Percentiles rank a stretch among this genome's conserved stretches.
Conservation (phyloP, 2,113 vertebrate genomes). For the Pelecanoides urinatrix region DNA sequence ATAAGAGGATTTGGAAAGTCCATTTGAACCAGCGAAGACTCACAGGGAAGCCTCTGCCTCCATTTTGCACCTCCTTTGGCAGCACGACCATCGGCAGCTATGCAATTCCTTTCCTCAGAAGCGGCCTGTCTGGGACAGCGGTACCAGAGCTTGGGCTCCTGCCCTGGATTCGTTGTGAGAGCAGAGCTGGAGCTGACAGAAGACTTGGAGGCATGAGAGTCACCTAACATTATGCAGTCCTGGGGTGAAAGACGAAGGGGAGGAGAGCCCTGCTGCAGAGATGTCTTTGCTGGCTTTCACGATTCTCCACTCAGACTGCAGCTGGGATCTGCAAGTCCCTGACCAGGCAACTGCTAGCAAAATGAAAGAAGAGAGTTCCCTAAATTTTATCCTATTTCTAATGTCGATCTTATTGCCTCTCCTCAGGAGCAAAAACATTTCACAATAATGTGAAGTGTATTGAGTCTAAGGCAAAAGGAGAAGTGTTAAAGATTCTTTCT, state of each 20-base stretch:
- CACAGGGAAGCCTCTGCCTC: background rate
- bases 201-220: background rate
- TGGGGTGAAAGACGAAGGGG: background rate
- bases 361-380: background rate
- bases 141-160: background rate
- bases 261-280: background rate
- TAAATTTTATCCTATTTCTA: background rate
- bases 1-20: background rate
- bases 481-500: background rate
- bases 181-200: background rate
- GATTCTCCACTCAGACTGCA: background rate
- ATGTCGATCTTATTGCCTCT: background rate
- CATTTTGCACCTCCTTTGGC: background rate
- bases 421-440: background rate
- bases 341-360: background rate
- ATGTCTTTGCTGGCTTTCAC: background rate
- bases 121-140: background rate
- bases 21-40: background rate
- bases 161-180: background rate
- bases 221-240: background rate
- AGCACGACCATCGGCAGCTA: background rate
- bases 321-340: background rate
- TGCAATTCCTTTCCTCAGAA: background rate
- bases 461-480: background rate
- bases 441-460: background rate